These are phyloP conservation scores for Mystacides longicornis DNA, from an alignment of 2,888 invertebrate species.

Conservation along the genomic window DNA sequence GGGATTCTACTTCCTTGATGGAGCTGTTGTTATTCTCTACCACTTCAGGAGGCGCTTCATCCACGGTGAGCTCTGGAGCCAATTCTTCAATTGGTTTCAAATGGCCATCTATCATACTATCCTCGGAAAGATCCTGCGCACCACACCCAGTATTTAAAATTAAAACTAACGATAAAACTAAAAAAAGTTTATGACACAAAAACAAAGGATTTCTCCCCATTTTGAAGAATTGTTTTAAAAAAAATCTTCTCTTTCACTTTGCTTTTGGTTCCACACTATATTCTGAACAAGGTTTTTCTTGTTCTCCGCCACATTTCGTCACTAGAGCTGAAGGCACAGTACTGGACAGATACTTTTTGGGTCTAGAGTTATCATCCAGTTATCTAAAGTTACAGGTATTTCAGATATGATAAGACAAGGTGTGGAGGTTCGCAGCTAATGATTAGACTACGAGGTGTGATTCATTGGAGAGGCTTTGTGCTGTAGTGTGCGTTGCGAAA, in stretches of 20 bases:
- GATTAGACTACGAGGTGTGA: no score
- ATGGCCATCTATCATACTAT: neutral
- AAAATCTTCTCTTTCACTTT: no score
- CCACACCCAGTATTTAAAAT: constrained; percentile 12
- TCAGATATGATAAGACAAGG: constrained; percentile 17
- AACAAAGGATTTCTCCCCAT: constrained; percentile 18
- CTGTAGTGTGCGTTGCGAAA: no score
- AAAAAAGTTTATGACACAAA: neutral
- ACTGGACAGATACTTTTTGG: no score
- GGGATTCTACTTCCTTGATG: neutral
- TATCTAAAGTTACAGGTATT: constrained; percentile 16
- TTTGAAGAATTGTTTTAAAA: constrained; percentile 1
- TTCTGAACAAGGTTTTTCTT: neutral
- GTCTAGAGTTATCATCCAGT: constrained; percentile 8
- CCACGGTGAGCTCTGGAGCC: constrained; percentile 1
- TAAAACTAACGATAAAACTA: constrained; percentile 11
- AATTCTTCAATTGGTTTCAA: constrained; percentile 4
- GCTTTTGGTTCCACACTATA: no score
- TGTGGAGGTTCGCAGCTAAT: constrained; percentile 6
- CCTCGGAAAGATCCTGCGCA: constrained; percentile 9
- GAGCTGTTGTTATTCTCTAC: constrained; percentile 2
- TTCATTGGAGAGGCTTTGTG: no score
- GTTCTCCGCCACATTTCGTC: neutral
- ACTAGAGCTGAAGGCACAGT: neutral
- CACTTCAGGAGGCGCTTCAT: neutral